A percentile compares a stretch with the other conserved stretches of the same genome.
Evolutionary conservation across 2,797 vertebrate species (phyloP).

Genomic region (Clarias platycephalus): DNA sequence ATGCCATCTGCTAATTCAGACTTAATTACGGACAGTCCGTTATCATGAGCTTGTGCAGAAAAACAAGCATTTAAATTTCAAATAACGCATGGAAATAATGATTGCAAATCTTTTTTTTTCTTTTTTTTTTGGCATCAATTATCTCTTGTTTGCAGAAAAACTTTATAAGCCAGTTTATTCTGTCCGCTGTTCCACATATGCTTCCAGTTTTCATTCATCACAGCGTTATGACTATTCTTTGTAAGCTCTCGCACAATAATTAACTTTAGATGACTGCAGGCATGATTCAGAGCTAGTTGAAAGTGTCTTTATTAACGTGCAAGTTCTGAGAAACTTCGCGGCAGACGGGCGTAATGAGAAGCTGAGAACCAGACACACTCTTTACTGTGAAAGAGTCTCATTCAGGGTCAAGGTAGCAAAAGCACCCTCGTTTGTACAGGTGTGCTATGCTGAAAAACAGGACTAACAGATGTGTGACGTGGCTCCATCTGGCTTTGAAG

Average conservation of each 20-base stretch:
- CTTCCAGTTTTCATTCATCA: conserved; percentile 10
- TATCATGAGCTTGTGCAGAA: not conserved
- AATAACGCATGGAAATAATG: conserved; percentile 10
- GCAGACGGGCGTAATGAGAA: not conserved
- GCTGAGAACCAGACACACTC: not conserved
- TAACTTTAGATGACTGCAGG: conserved; percentile 10
- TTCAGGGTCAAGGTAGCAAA: not conserved
- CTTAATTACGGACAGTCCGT: not conserved
- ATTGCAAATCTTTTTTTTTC: not conserved
- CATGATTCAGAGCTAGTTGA: conserved; percentile 1
- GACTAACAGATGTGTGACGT: not conserved
- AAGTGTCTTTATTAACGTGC: not conserved
- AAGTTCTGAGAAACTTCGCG: not conserved
- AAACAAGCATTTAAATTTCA: not conserved
- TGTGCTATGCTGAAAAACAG: not conserved
- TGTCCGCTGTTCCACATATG: not conserved
- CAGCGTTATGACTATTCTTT: not conserved
- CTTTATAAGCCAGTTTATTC: not conserved
- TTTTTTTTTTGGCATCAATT: not conserved
- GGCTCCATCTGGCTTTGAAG: conserved; percentile 22
- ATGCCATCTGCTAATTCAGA: not conserved
- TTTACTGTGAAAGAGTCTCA: not conserved
- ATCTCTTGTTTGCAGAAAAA: not conserved
- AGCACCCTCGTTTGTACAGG: too few relatives aligned
- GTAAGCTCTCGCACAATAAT: not conserved